phyloP scores from a whole-genome alignment of 2,797 vertebrate species.

The Orestias chungarensis region DNA sequence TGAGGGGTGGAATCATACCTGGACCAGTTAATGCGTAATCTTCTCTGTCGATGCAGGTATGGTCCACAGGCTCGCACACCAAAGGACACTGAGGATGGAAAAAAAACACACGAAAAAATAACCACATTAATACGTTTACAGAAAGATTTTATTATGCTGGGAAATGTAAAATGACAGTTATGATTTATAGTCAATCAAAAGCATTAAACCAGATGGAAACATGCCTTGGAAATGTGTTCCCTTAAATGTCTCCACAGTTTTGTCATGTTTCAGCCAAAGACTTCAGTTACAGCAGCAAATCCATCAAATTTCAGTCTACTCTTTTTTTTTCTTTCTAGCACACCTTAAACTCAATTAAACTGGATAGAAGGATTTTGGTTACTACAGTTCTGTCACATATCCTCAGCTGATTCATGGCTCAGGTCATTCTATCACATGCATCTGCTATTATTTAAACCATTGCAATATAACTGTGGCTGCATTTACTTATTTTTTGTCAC shows the following conservation, averaged over 20 bases:
- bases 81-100: conserved; percentile 83
- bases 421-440: not conserved
- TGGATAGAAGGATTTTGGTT: too few species aligned
- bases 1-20: conserved; percentile 76
- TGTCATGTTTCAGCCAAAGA: not conserved
- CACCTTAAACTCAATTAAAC: not conserved
- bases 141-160: not conserved
- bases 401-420: not conserved
- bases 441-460: not conserved
- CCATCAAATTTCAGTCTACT: not conserved
- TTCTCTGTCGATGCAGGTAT: conserved; percentile 81
- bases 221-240: not conserved
- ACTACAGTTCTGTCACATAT: not conserved
- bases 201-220: not conserved
- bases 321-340: not conserved
- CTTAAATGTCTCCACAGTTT: not conserved
- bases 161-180: not conserved
- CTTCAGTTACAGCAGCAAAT: not conserved
- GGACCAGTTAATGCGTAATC: conserved; percentile 86
- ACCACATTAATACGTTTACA: conserved; percentile 1
- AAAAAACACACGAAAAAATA: conserved; percentile 3
- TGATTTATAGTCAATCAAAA: not conserved
- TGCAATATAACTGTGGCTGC: too few species aligned
- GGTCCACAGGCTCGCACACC: conserved; percentile 84
- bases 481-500: too few species aligned